Base-by-base conservation (phyloP, 2,113 vertebrate species). In the Pterocles burchelli region DNA sequence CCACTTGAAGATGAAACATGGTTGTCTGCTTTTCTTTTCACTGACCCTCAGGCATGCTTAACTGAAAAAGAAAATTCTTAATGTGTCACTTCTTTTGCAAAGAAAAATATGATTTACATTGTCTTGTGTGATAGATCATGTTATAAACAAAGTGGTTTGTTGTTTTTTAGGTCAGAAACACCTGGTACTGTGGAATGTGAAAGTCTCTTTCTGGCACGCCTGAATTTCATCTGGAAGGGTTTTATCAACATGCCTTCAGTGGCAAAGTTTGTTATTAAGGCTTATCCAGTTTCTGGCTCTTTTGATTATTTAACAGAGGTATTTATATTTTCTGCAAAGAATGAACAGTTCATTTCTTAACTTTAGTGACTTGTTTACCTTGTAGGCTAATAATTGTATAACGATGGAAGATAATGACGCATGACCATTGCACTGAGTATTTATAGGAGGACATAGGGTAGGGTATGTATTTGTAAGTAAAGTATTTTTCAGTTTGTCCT, bases 221-320 rank as follows among this genome's bases (percentile, higher is more conserved):
- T 99, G 95, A 98, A 98, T 95, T 98, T 96, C 72, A 97, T 99
- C 96, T 99, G 99, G 99, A 98, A 99, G 88, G 99, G 99, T 67
- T 99, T 99, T 97, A 99, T 99, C 97, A 99, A 99, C 84, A 99
- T 99, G 99, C 98, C 98, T 34, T 98, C 98, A 57, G 99, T 99
- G 82, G 99, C 99, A 24, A 99, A 99, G 97, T 98, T 99, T 93
- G 98, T 99, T 81, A 99, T 99, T 55, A 99, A 99, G 97, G 99
- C 99, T 72, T 99, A 99, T 45, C 99, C 99, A 3, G 99, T 99
- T 16, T 99, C 99, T 82, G 99, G 99, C 81, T 98, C 98, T 51
- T 96, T 99, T 92, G 99, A 99, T 52, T 98, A 98, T 91, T 97
- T 99, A 89, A 99, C 98, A 4, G 99, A 99, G 98, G 99, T 99